Evolutionary conservation across 2,113 vertebrate species (phyloP), one percentile per base, ranked within the genome.

Genomic region (Chascanopsetta lugubris): DNA sequence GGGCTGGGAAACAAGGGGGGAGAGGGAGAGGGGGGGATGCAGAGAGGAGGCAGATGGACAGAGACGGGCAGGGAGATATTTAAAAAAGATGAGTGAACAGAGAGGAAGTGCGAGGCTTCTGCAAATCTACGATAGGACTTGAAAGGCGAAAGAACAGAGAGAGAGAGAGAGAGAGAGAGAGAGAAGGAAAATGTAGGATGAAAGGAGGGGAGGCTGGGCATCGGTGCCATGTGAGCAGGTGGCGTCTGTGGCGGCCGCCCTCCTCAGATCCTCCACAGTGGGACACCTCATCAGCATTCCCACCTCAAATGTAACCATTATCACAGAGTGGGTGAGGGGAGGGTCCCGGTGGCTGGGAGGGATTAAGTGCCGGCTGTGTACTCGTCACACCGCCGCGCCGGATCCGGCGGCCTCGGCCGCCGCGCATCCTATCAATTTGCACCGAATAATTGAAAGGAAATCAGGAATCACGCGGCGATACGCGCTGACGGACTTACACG

Each of bases 221-320:
- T 82, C 49, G 58, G 59, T 58, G 51, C 56, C 60, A 59, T 80
- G 69, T 50, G 75, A 79, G 76, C 79, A 75, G 75, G 79, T 77
- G 72, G 69, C 69, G 74, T 82, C 72, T 70, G 64, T 57, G 69
- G 64, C 56, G 55, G 61, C 56, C 70, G 81, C n/a, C 66, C 36
- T 69, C 75, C 47, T 83, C 71, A 85, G 86, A 85, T 87, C 83
- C 63, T 49, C 56, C 86, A 80, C 84, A 56, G 79, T 76, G 72
- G 85, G 84, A 64, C 38, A 43, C 72, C 87, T 85, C 77, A 84
- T 90, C 83, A 85, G 70, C 64, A 87, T 86, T 81, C 84, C 75
- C 49, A 63, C 75, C 81, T 78, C 72, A 84, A 79, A 77, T 84
- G 36, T 64, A 71, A 64, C 78, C 57, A 58, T 66, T 72, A 62